Percentiles rank a stretch among this genome's conserved stretches.
Conservation (phyloP, 2,113 vertebrate genomes). For the Leucopsar rothschildi region DNA sequence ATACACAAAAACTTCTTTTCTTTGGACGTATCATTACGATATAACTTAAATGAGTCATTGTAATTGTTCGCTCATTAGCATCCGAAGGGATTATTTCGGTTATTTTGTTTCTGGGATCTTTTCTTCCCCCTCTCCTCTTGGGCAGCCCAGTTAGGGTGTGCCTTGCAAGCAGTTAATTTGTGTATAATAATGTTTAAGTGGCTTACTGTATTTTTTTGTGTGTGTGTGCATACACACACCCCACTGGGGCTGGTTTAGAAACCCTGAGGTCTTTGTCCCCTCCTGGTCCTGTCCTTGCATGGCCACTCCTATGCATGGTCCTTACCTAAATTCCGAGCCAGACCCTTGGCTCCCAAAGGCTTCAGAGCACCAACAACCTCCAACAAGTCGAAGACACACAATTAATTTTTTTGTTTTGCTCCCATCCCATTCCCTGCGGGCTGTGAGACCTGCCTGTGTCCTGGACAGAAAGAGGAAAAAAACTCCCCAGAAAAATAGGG, state of each 20-base stretch:
- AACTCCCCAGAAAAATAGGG: accelerated
- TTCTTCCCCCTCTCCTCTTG: background rate
- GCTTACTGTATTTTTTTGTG: background rate
- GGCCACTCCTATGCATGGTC: background rate
- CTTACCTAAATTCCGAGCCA: background rate
- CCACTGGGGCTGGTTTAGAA: background rate
- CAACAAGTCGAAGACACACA: background rate
- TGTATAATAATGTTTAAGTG: conserved; percentile 26
- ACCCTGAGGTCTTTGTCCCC: background rate
- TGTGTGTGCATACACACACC: background rate
- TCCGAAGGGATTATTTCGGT: background rate
- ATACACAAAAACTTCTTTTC: conserved; percentile 43
- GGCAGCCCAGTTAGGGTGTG: background rate
- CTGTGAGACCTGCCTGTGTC: background rate
- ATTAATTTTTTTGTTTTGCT: background rate
- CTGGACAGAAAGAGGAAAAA: background rate
- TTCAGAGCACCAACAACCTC: background rate
- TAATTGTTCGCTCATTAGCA: conserved; percentile 12
- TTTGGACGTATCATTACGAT: conserved; percentile 21
- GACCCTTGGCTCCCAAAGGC: background rate
- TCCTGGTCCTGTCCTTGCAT: accelerated
- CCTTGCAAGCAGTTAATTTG: conserved; percentile 29
- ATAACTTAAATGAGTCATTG: conserved; percentile 31
- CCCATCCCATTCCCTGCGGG: background rate
- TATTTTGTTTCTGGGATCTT: conserved; percentile 28